Base-by-base conservation (phyloP, 2,888 invertebrate genomes). In the Abrostola triplasia region DNA sequence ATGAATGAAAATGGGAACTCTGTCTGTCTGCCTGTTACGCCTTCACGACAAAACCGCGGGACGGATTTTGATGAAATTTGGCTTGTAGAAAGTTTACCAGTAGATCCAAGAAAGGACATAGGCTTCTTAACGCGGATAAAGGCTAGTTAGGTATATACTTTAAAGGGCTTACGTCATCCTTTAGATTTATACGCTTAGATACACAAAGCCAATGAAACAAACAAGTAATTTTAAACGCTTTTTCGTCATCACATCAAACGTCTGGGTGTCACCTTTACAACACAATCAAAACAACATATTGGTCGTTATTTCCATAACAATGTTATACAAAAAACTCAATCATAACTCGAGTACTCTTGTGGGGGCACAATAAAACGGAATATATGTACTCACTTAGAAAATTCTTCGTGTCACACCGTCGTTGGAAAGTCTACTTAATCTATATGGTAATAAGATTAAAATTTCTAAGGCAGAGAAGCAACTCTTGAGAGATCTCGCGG, bases 301-400 rank as follows among this genome's bases (percentile, higher is more conserved):
- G 69, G 64, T 48, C 52, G 44, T 73, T 67, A 73, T 59, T 69
- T 64, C 60, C 52, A 63, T 67, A 67, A 80, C 67, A 78, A 70
- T 70, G 68, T 76, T 66, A 70, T 59, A 65, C 67, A 73, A 80
- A 76, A 80, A 80, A 79, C 79, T 79, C 77, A 80, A 79, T 79
- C 79, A 80, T 77, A 77, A 69, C 69, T 77, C 70, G 69, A 80
- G 70, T 54, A 63, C 70, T 77, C 71, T 70, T 73, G 64, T 51
- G 68, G 65, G 57, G 67, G 55, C 59, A 72, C 70, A 80, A 76
- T 78, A 79, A 79, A 78, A 68, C 52, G 60, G 48, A 71, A 71
- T 64, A 66, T 70, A 73, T 64, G 59, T 80, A 71, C 68, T 70
- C 58, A 70, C 70, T 73, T 70, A 67, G 55, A 71, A 79, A 70